Conservation (phyloP, 2,113 vertebrate species). For the Uropsilus gracilis region DNA sequence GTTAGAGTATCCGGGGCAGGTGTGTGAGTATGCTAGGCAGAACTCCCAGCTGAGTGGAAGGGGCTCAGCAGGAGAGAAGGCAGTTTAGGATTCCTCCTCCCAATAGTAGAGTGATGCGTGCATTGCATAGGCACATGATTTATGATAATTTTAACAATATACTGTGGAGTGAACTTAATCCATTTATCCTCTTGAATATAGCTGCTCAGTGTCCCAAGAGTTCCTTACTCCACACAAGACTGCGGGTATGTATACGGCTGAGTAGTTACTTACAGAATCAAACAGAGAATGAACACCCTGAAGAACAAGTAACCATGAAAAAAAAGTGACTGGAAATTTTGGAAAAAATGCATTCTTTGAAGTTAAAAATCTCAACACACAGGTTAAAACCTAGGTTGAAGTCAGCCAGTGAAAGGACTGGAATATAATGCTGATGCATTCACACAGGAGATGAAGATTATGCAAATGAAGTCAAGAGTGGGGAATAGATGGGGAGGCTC, state of each 20-base stretch:
- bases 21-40: neutral
- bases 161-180: slow-evolving; percentile 16
- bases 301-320: neutral
- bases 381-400: neutral
- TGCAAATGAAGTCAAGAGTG: neutral
- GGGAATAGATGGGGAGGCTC: neutral
- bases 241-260: neutral
- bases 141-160: neutral
- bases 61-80: neutral
- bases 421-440: neutral
- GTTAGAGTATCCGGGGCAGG: neutral
- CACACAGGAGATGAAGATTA: neutral
- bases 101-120: neutral
- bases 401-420: neutral
- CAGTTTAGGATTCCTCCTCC: neutral
- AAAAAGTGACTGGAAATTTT: neutral
- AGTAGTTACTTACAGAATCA: slow-evolving; percentile 24
- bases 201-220: neutral
- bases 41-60: neutral
- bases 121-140: neutral
- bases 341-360: neutral
- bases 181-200: neutral
- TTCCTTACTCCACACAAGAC: neutral
- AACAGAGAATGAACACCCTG: neutral
- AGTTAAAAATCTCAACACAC: neutral